Base-by-base conservation (phyloP, 1,140 invertebrate genomes). In the Venturia canescens region DNA sequence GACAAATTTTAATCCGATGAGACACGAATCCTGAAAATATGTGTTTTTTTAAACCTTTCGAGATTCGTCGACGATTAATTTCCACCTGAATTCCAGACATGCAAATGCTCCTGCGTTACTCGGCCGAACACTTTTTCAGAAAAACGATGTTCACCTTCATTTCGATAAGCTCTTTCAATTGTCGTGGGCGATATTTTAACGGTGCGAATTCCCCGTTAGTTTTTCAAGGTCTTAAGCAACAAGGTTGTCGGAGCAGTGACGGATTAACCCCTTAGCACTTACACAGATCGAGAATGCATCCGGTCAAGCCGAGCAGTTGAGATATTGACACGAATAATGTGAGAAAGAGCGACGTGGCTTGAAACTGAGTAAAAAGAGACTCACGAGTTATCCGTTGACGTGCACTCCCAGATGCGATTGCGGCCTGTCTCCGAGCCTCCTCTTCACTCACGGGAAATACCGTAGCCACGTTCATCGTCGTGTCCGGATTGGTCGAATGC, bases 391-490 rank as follows among this genome's bases (percentile, higher is more conserved):
- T 82, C 84, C 79, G 23, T 67, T 11, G 34, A 63, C 63, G 50
- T 27, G 60, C 11, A 71, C 81, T 60, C 79, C 84, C 26, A 66
- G 63, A 74, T 67, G 21, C 80, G 21, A 76, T 76, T 29, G 69
- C 53, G 15, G 83, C 78, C 29, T 50, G 80, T 31, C 63, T 48
- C 11, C 66, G 57, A 60, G 57, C 72, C 18, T 81, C 80, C 44
- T 57, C 72, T 26, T 79, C 81, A 67, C 70, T 50, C 15, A 79
- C 90, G 23, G 90, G 90, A 79, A 89, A 91, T 21, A 91, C 90
- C 74, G 90, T 91, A 6, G 90, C 90, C 16, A 88, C 87, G 63
- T 89, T 90, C 90, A 91, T 76, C 50, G 50, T 91, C 60, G 78
- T 78, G 80, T 83, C 38, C 0, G 71, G n/a, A 63, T 66, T 16